Base-by-base conservation (phyloP, 2,888 invertebrate genomes). In the Ophonus ardosiacus region DNA sequence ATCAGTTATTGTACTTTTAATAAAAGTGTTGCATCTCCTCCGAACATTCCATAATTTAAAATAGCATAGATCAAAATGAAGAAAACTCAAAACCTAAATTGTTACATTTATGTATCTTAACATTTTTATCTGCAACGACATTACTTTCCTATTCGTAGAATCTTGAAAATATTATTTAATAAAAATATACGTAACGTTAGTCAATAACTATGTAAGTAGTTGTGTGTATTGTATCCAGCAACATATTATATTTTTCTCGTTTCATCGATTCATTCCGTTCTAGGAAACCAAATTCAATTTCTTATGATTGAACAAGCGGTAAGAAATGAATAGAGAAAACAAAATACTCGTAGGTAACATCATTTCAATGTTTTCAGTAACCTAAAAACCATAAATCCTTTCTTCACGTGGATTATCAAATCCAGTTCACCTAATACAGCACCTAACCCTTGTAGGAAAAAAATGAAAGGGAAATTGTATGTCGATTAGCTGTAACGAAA, bases 381-480 rank as follows among this genome's bases (percentile, higher is more conserved):
- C 43, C 43, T 51, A 51, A 51, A 51, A 8, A 51, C 10, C 43
- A 13, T 51, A 51, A 63, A 63, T 21, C 17, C 24, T 18, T 63
- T 63, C 63, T 63, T 51, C 43, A 51, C 43, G 43, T 13, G 63
- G 63, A 68, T 68, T 68, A 38, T 15, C 15, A 31, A 68, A 68
- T 68, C 68, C 68, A 38, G 68, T 68, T 38, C 13, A 15, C 13
- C 38, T 68, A 68, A 68, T 38, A 15, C 38, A 24, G n/a, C 38
- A 68, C 68, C 38, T 68, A 68, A 68, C 68, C 38, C 38, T 15
- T 31, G 68, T 38, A n/a, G 31, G 17, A 74, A 74, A 43, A 43
- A 74, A 74, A 17, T 40, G 18, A 74, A 74, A 74, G 17, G 43
- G 10, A 43, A 43, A 74, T 43, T 74, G 40, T 40, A 74, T 74